Conservation (phyloP, 1,140 invertebrate genomes). For the Heliconius hermathena region DNA sequence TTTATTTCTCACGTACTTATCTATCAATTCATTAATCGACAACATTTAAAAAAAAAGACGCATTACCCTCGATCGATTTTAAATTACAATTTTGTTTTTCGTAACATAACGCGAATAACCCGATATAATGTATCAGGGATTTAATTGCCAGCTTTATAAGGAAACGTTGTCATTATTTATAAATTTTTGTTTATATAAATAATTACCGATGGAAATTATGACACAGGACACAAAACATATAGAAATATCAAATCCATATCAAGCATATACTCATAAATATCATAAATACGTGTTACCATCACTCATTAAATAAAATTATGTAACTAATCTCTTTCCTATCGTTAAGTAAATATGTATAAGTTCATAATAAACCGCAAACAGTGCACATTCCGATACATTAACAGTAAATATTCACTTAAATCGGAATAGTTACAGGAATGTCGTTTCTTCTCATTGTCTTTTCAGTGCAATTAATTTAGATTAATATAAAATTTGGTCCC, state of each 20-base stretch:
- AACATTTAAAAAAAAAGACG: constrained; percentile 74
- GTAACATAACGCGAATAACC: constrained; percentile 22
- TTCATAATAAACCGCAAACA: constrained; percentile 71
- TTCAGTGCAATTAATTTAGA: constrained; percentile 43
- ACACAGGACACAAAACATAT: constrained; percentile 70
- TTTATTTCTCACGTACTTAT: constrained; percentile 80
- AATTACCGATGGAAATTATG: constrained; percentile 73
- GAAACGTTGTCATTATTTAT: constrained; percentile 50
- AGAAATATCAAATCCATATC: constrained; percentile 63
- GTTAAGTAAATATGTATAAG: constrained; percentile 69
- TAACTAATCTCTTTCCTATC: constrained; percentile 76
- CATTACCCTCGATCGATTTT: constrained; percentile 59
- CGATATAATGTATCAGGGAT: constrained; percentile 15
- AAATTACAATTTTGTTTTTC: constrained; percentile 35
- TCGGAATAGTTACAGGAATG: constrained; percentile 37
- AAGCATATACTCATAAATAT: constrained; percentile 77
- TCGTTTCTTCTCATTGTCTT: constrained; percentile 28
- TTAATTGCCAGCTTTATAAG: constrained; percentile 45
- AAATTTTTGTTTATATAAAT: constrained; percentile 53
- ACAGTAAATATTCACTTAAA: constrained; percentile 16
- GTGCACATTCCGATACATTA: constrained; percentile 48
- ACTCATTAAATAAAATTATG: constrained; percentile 73
- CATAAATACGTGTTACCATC: constrained; percentile 71
- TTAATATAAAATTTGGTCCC: constrained; percentile 57
- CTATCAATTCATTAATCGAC: constrained; percentile 76